phyloP scores from a whole-genome alignment of 2,113 vertebrate genomes.

The Oenanthe melanoleuca region DNA sequence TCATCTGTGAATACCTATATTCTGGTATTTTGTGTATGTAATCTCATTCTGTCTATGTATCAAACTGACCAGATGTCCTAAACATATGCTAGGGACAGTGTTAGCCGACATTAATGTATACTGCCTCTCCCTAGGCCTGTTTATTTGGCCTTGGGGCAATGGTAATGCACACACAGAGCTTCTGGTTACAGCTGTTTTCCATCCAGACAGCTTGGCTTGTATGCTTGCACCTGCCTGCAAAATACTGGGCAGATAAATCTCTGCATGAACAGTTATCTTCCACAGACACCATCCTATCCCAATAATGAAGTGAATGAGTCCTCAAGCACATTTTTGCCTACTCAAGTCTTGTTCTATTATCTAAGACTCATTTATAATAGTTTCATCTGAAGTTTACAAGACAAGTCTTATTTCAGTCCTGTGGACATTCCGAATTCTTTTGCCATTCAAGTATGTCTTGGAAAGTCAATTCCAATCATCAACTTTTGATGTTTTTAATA shows the following conservation, averaged over 20 bases:
- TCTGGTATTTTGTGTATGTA: not conserved
- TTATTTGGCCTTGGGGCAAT: slow-evolving; percentile 22
- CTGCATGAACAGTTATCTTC: not conserved
- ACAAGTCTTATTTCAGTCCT: not conserved
- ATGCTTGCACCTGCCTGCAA: slow-evolving; percentile 15
- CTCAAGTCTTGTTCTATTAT: not conserved
- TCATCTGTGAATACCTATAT: not conserved
- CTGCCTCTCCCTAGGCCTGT: not conserved
- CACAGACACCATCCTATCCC: not conserved
- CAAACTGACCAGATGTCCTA: slow-evolving; percentile 22
- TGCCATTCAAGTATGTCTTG: not conserved
- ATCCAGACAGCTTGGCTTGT: not conserved
- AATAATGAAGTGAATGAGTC: not conserved
- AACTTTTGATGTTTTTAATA: not conserved
- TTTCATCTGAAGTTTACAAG: not conserved
- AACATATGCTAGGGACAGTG: not conserved
- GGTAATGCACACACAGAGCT: slow-evolving; percentile 16
- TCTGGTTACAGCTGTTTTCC: slow-evolving; percentile 52
- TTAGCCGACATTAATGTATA: not conserved
- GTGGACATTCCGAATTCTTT: not conserved
- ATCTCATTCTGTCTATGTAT: not conserved
- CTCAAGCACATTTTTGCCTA: not conserved
- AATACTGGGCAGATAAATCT: not conserved
- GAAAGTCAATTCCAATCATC: not conserved
- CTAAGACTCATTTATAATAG: not conserved